Percentiles rank a stretch among this genome's conserved stretches.
phyloP scores from a whole-genome alignment of 2,113 vertebrate genomes.

The Vulpes lagopus region DNA sequence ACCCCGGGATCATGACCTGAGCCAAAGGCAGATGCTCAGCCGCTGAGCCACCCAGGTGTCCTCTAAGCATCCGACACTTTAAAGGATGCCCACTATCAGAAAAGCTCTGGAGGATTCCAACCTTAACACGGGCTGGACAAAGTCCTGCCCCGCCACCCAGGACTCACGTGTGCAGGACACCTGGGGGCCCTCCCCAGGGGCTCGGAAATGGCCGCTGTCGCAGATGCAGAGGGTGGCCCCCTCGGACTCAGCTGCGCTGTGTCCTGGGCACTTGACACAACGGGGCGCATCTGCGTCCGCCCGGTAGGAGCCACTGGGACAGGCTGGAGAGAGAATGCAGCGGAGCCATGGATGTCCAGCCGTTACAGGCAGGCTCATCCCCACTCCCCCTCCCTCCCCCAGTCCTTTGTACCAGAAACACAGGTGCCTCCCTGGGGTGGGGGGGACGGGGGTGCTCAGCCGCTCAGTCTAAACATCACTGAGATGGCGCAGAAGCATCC shows the following conservation, averaged over 20 bases:
- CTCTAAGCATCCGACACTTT: not conserved
- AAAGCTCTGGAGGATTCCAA: not conserved
- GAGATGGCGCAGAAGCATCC: fast-evolving
- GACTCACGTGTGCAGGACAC: constrained; percentile 88
- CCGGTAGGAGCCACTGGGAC: constrained; percentile 86
- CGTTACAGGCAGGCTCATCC: not conserved
- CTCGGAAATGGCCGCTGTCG: constrained; percentile 84
- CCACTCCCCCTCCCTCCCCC: not conserved
- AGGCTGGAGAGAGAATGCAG: constrained; percentile 80
- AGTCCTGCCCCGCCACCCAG: not conserved
- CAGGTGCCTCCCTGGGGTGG: not conserved
- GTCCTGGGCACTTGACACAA: constrained; percentile 87
- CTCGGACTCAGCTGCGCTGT: constrained; percentile 81
- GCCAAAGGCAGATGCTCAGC: too few species aligned
- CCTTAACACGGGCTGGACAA: not conserved
- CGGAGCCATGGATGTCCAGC: fast-evolving
- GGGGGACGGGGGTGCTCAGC: too few species aligned
- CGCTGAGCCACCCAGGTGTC: too few species aligned
- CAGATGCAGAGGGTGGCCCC: constrained; percentile 85
- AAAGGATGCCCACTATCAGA: not conserved
- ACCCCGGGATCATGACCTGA: too few species aligned
- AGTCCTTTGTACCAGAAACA: not conserved
- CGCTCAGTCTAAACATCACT: not conserved
- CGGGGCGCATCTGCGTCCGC: constrained; percentile 62
- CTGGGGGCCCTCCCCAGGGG: constrained; percentile 82